Conservation (phyloP, 2,888 invertebrate species). For the Microlaimidae sp. region DNA sequence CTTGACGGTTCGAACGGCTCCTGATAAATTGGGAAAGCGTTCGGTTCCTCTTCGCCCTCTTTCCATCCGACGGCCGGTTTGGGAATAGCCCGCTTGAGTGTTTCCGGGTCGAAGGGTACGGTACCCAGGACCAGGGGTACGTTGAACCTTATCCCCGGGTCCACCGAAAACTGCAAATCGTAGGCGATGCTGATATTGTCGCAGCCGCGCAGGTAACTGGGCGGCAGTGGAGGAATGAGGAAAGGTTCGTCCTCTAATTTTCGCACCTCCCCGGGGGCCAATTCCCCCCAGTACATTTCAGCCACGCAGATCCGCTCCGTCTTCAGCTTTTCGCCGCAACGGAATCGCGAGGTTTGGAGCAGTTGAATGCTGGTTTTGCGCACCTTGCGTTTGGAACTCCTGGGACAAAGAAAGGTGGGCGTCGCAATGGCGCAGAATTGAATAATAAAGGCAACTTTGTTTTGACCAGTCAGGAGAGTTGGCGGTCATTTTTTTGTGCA, state of each 20-base stretch:
- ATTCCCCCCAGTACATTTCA: neutral
- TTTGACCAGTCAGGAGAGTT: too few relatives aligned
- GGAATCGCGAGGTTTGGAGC: neutral
- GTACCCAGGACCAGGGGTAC: constrained; percentile 9
- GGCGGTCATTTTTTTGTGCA: too few relatives aligned
- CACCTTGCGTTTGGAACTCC: too few relatives aligned
- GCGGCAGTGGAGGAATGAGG: constrained; percentile 5
- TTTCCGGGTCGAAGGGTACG: constrained; percentile 1
- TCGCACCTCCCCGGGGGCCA: neutral
- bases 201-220: constrained; percentile 11
- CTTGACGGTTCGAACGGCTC: too few relatives aligned
- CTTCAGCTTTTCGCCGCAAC: neutral
- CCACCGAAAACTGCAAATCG: constrained; percentile 5
- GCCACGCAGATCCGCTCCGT: neutral
- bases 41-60: too few relatives aligned
- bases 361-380: neutral
- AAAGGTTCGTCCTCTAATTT: constrained; percentile 1
- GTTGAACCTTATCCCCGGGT: neutral
- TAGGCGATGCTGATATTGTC: constrained; percentile 4
- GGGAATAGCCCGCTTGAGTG: neutral
- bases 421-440: too few relatives aligned
- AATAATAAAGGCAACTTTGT: too few relatives aligned
- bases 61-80: constrained; percentile 11
- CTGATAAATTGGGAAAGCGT: too few relatives aligned
- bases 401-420: too few relatives aligned